phyloP scores from a whole-genome alignment of 2,113 vertebrate genomes.

The Crotalus helleri region DNA sequence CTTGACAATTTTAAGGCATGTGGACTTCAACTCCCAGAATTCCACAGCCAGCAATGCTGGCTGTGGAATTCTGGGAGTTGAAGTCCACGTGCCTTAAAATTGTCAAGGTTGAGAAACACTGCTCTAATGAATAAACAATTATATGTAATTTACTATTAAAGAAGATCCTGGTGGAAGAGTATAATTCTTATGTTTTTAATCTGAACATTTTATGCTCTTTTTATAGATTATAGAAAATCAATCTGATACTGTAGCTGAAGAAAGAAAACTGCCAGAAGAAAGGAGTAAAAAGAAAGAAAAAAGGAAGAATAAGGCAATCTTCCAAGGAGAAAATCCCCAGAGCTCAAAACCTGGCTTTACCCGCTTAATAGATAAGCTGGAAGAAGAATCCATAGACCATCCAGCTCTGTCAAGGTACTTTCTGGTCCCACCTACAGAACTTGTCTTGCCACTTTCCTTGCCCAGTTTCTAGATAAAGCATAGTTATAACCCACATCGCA shows the following conservation, averaged over 20 bases:
- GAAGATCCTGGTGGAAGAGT: not conserved
- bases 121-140: not conserved
- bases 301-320: constrained; percentile 41
- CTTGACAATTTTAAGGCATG: too few species aligned
- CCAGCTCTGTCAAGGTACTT: constrained; percentile 63
- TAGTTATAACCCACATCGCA: not conserved
- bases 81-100: too few species aligned
- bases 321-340: constrained; percentile 50
- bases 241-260: constrained; percentile 22
- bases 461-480: not conserved
- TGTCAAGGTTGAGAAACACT: too few species aligned
- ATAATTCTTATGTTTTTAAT: not conserved
- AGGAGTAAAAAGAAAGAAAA: constrained; percentile 62
- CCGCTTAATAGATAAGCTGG: constrained; percentile 57
- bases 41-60: too few species aligned
- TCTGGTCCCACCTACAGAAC: not conserved
- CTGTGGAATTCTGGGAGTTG: too few species aligned
- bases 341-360: constrained; percentile 32
- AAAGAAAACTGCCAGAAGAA: constrained; percentile 40
- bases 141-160: not conserved
- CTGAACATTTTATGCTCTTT: constrained; percentile 7
- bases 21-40: too few species aligned
- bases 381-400: constrained; percentile 49
- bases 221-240: constrained; percentile 23
- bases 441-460: not conserved